A percentile compares a stretch with the other conserved stretches of the same genome.
Evolutionary conservation across 2,113 vertebrate species (phyloP).

Genomic region (Nipponia nippon): DNA sequence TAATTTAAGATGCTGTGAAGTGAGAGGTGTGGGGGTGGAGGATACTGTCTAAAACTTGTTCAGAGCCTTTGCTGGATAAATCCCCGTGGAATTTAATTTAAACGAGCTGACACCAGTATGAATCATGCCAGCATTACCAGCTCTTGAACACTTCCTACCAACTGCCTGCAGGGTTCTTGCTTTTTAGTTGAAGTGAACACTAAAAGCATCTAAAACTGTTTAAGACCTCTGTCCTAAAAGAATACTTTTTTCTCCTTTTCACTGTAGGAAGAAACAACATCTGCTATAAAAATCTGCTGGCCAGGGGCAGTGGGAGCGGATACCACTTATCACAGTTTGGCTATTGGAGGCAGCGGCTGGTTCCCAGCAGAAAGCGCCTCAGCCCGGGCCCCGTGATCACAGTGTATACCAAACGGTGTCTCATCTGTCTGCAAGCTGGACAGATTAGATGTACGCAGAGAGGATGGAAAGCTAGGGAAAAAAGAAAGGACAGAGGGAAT

Average conservation of each 20-base stretch:
- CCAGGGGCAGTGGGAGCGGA: not conserved
- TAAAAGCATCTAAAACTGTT: conserved; percentile 4
- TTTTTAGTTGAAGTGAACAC: not conserved
- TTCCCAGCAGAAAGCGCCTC: not conserved
- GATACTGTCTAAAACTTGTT: conserved; percentile 16
- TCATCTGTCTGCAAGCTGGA: conserved; percentile 29
- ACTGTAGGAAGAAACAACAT: conserved; percentile 21
- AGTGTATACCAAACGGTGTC: accelerated
- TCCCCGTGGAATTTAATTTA: conserved; percentile 43
- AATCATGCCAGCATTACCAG: not conserved
- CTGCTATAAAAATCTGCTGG: conserved; percentile 49
- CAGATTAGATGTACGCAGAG: not conserved
- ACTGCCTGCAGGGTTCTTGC: not conserved
- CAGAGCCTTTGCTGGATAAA: conserved; percentile 19
- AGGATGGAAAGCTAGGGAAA: not conserved
- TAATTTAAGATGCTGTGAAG: conserved; percentile 30
- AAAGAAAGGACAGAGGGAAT: not conserved
- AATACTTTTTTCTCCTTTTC: not conserved
- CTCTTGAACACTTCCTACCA: not conserved
- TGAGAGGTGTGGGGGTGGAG: not conserved
- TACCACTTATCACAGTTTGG: not conserved
- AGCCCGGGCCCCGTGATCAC: not conserved
- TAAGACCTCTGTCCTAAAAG: not conserved
- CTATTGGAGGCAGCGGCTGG: not conserved
- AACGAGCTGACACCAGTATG: not conserved